Base-by-base conservation (phyloP, 2,888 invertebrate genomes). In the Nemotelus pantherinus region DNA sequence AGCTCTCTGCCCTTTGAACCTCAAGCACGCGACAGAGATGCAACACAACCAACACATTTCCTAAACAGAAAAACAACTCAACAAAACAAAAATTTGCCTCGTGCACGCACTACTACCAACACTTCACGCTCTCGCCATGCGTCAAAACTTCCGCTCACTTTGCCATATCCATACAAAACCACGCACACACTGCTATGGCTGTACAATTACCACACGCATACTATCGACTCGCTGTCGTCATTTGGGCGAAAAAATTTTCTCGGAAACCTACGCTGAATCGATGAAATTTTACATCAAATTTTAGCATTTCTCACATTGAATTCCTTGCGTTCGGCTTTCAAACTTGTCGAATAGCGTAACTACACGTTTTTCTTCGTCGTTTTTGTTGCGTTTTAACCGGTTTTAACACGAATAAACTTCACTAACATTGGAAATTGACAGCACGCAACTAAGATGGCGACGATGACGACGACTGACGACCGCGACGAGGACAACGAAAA, bases 371-470 rank as follows among this genome's bases (percentile, higher is more conserved):
- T 74, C 48, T n/a, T 9, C 74, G 63, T 63, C 60, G 60, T 63
- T 74, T 41, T 41, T 43, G 60, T 5, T 63, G 60, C 74, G 74
- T 60, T 74, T 68, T 68, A 68, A 3, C 39, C 48, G 67, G 50
- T 48, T 74, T 60, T 74, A 41, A 48, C 74, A 60, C 74, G 74
- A 10, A 74, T 50, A 53, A 76, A 41, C 7, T 45, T 55, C 63
- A 76, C 76, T 76, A 64, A 70, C 63, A 67, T 55, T 45, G 68
- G 45, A 78, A 83, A 82, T 81, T 83, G 83, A 83, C 83, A 83
- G 84, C 84, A 84, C 84, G 84, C 84, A 84, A 83, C 83, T 84
- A 84, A 85, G 83, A 85, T 84, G 84, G 84, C 84, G 83, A 80
- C 81, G 45, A 64, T 67, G 57, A 68, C 71, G 65, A 57, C 64